Conservation (phyloP, 1,140 invertebrate species). For the Aphaenogaster ashmeadi region DNA sequence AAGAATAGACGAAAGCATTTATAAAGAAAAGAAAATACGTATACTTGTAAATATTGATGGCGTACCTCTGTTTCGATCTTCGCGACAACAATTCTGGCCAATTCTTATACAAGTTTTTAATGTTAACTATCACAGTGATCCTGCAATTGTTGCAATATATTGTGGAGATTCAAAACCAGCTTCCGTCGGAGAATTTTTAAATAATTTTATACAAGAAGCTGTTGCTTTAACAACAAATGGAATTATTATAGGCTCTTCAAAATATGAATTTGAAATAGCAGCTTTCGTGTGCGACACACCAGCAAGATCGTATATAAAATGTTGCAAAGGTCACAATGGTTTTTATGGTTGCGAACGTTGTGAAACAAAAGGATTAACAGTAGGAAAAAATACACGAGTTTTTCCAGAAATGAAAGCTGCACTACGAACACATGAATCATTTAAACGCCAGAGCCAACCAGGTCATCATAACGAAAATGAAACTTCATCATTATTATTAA, state of each 20-base stretch:
- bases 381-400: not conserved
- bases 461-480: not conserved
- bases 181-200: not conserved
- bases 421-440: constrained; percentile 1
- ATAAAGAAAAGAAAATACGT: not conserved
- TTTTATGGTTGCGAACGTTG: constrained; percentile 11
- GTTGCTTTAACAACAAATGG: not conserved
- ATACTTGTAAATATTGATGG: not conserved
- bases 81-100: constrained; percentile 4
- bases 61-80: not conserved
- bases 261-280: constrained; percentile 1
- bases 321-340: not conserved
- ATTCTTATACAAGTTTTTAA: not conserved
- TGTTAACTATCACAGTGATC: not conserved
- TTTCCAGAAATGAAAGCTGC: not conserved
- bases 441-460: not conserved
- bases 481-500: not conserved
- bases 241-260: not conserved
- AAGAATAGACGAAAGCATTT: not conserved
- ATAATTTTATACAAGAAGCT: constrained; percentile 1
- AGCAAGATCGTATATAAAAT: constrained; percentile 13
- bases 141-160: not conserved
- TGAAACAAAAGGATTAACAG: constrained; percentile 3
- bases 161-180: constrained; percentile 1
- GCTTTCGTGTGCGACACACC: constrained; percentile 4